Evolutionary conservation across 1,140 invertebrate genomes (phyloP).

Genomic region (Lepeophtheirus salmonis): DNA sequence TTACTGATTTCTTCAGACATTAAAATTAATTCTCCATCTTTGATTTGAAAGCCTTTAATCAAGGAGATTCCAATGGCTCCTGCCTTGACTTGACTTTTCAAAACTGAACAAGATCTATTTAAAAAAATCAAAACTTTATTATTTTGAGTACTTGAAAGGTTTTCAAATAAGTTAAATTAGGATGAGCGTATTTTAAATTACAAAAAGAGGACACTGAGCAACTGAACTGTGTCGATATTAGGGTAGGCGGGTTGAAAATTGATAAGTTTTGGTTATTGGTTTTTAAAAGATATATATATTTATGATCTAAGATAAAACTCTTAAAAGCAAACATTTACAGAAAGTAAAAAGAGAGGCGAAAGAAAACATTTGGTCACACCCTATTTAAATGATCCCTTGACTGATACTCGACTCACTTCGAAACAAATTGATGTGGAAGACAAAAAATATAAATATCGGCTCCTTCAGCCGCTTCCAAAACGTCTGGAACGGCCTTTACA

Average conservation of each 20-base stretch:
- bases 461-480: slow-evolving; percentile 65
- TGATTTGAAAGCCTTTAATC: slow-evolving; percentile 9
- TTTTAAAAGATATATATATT: too few relatives aligned
- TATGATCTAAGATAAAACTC: too few relatives aligned
- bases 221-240: too few relatives aligned
- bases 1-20: background rate
- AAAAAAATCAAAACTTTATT: too few relatives aligned
- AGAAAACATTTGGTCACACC: too few relatives aligned
- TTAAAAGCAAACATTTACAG: too few relatives aligned
- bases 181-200: too few relatives aligned
- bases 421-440: slow-evolving; percentile 91
- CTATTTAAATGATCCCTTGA: background rate
- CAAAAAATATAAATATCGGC: slow-evolving; percentile 92
- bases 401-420: background rate
- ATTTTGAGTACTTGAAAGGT: too few relatives aligned
- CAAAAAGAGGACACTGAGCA: too few relatives aligned
- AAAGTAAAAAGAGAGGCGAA: background rate
- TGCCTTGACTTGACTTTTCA: background rate
- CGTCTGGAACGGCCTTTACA: slow-evolving; percentile 61
- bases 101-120: background rate
- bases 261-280: too few relatives aligned
- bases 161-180: too few relatives aligned
- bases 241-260: too few relatives aligned
- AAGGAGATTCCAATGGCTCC: slow-evolving; percentile 1
- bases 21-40: background rate